A percentile compares a stretch with the other conserved stretches of the same genome.
These are phyloP conservation scores for Caenorhabditis doughertyi DNA, from an alignment of 2,888 invertebrate genomes.

Conservation along the genomic window DNA sequence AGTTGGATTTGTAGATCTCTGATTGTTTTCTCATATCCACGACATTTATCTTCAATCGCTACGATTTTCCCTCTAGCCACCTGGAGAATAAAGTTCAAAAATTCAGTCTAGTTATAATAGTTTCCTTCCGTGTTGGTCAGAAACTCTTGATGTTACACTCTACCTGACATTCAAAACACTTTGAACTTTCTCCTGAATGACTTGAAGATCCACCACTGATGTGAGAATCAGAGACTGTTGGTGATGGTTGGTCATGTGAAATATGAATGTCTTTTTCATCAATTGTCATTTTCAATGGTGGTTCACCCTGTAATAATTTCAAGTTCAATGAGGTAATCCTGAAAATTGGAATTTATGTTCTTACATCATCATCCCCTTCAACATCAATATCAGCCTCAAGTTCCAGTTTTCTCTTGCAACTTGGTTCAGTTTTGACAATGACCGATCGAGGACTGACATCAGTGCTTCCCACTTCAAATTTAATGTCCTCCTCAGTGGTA, in stretches of 20 bases:
- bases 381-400: conserved; percentile 64
- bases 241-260: conserved; percentile 73
- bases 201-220: conserved; percentile 74
- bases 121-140: not conserved
- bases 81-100: conserved; percentile 59
- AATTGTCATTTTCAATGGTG: conserved; percentile 66
- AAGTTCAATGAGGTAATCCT: not conserved
- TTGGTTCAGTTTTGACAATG: conserved; percentile 56
- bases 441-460: conserved; percentile 59
- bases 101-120: not conserved
- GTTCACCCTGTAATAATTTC: conserved; percentile 52
- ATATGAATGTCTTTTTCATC: conserved; percentile 67
- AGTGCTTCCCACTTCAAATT: conserved; percentile 63
- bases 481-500: conserved; percentile 70
- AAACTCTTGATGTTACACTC: conserved; percentile 1
- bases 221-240: conserved; percentile 79
- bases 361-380: conserved; percentile 59
- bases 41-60: conserved; percentile 61
- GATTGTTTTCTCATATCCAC: conserved; percentile 67
- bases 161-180: conserved; percentile 77
- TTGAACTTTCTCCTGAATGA: conserved; percentile 66
- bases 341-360: not conserved
- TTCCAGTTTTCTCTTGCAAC: conserved; percentile 45
- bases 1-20: conserved; percentile 63
- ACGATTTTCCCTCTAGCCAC: conserved; percentile 62